Percentiles rank a stretch among this genome's conserved stretches.
These are phyloP conservation scores for Agriopis aurantiaria DNA, from an alignment of 2,888 invertebrate species.

Conservation along the genomic window DNA sequence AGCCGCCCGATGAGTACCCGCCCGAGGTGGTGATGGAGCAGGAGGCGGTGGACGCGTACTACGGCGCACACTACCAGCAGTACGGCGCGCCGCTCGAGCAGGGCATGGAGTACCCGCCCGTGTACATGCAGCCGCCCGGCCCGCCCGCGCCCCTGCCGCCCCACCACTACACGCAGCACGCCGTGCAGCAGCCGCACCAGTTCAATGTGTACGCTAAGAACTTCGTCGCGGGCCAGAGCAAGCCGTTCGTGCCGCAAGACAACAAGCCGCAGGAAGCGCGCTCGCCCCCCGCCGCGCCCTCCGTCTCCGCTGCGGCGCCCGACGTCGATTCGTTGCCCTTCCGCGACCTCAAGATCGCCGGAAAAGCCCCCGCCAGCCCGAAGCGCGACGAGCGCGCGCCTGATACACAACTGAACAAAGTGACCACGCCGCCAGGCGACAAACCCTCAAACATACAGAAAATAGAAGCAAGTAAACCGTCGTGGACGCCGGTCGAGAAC, in stretches of 20 bases:
- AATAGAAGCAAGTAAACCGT: constrained; percentile 68
- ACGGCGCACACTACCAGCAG: constrained; percentile 75
- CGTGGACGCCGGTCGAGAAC: constrained; percentile 66
- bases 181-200: constrained; percentile 65
- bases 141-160: constrained; percentile 68
- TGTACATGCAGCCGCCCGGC: constrained; percentile 74
- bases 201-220: constrained; percentile 84
- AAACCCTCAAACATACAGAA: constrained; percentile 65
- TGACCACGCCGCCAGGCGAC: constrained; percentile 58
- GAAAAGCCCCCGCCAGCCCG: constrained; percentile 71
- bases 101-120: constrained; percentile 76
- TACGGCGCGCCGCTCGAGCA: constrained; percentile 76
- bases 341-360: constrained; percentile 77
- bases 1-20: constrained; percentile 80
- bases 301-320: constrained; percentile 55
- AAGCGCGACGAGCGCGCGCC: constrained; percentile 67
- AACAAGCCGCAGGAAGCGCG: constrained; percentile 70
- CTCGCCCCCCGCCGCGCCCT: constrained; percentile 56
- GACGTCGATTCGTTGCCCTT: constrained; percentile 73
- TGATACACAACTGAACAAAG: constrained; percentile 59
- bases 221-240: constrained; percentile 78
- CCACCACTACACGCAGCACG: constrained; percentile 69
- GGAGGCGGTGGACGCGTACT: constrained; percentile 81
- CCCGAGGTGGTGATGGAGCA: constrained; percentile 82
- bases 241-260: constrained; percentile 62